phyloP scores from a whole-genome alignment of 2,797 vertebrate species.

The Crocodylus rhombifer region DNA sequence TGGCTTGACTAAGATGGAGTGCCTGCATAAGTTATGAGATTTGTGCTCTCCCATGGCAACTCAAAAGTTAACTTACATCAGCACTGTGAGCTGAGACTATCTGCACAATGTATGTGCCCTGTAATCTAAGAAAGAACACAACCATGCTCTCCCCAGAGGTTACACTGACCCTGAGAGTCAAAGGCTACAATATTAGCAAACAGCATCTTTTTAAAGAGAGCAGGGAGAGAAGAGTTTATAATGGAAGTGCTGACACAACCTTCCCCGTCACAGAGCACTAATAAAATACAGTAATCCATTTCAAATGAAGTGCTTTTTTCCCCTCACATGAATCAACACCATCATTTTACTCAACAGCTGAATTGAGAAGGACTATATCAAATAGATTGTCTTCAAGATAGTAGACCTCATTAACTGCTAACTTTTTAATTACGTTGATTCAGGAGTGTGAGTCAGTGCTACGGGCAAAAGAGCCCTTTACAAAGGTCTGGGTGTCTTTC shows the following conservation, averaged over 20 bases:
- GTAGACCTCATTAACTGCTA: neutral
- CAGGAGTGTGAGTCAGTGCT: neutral
- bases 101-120: neutral
- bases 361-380: neutral
- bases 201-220: neutral
- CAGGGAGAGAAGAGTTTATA: neutral
- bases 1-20: slow-evolving; percentile 6
- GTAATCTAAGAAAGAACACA: neutral
- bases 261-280: neutral
- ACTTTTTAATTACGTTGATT: neutral
- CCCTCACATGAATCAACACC: neutral
- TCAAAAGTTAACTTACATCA: neutral
- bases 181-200: neutral
- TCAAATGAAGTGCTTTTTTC: neutral
- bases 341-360: neutral
- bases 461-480: neutral
- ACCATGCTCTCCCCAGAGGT: neutral
- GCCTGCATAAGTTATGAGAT: neutral
- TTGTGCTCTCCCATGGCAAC: neutral
- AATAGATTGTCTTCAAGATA: neutral
- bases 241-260: neutral
- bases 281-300: neutral
- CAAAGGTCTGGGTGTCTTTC: neutral
- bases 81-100: neutral
- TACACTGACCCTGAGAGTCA: neutral